Conservation (phyloP, 2,113 vertebrate species). For the Haemorhous mexicanus region DNA sequence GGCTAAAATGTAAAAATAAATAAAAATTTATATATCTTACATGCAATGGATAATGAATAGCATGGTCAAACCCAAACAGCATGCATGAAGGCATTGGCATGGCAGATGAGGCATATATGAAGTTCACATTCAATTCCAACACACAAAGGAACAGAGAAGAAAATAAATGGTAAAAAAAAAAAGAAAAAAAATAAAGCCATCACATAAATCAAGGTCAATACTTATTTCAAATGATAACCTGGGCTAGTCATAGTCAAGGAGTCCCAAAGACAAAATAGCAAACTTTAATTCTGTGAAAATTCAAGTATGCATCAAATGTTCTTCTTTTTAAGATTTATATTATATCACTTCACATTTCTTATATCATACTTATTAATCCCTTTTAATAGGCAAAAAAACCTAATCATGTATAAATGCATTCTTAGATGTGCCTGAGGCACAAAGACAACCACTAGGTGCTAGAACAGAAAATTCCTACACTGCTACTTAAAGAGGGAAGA, state of each 20-base stretch:
- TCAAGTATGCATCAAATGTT: not conserved
- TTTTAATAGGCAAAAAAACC: not conserved
- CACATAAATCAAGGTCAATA: conserved; percentile 34
- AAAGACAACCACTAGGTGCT: not conserved
- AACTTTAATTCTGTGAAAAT: not conserved
- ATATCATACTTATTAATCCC: not conserved
- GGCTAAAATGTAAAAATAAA: conserved; percentile 51
- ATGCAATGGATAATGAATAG: conserved; percentile 77
- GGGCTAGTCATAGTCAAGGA: conserved; percentile 39
- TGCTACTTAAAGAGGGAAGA: not conserved
- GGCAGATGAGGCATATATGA: conserved; percentile 70
- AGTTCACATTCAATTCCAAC: conserved; percentile 76
- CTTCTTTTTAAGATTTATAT: not conserved
- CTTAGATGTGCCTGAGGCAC: not conserved
- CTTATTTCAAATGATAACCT: conserved; percentile 64
- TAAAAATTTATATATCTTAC: conserved; percentile 69
- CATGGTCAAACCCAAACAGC: conserved; percentile 77
- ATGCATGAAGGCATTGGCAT: conserved; percentile 76
- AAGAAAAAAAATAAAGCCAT: not conserved
- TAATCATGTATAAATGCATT: not conserved
- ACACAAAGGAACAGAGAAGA: conserved; percentile 71
- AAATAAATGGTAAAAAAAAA: conserved; percentile 63
- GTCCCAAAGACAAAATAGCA: conserved; percentile 7
- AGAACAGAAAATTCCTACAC: not conserved
- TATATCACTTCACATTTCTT: not conserved